Evolutionary conservation across 1,140 invertebrate genomes (phyloP).

Genomic region (Atta colombica): DNA sequence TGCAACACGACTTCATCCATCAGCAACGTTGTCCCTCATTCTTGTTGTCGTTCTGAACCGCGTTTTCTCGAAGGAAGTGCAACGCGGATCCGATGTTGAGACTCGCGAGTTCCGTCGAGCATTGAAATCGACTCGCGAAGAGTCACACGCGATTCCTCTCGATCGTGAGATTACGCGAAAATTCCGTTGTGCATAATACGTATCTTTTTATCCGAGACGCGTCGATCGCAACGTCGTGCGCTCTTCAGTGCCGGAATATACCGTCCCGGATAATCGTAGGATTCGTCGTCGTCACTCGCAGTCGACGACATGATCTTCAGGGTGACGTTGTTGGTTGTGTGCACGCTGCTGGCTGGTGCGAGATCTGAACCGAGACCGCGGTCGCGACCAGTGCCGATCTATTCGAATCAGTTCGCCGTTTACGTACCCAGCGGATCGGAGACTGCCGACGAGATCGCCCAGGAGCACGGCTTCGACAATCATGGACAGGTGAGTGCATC

Average conservation of each 20-base stretch:
- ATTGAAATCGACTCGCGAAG: neutral
- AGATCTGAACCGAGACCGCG: slow-evolving; percentile 74
- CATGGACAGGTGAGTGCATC: slow-evolving; percentile 90
- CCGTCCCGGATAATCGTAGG: slow-evolving; percentile 2
- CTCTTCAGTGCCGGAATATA: slow-evolving; percentile 5
- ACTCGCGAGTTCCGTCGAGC: slow-evolving; percentile 1
- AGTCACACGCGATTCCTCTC: neutral
- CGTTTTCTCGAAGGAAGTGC: neutral
- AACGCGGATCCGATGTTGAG: slow-evolving; percentile 26
- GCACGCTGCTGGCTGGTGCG: slow-evolving; percentile 71
- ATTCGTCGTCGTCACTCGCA: slow-evolving; percentile 15
- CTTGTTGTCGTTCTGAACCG: neutral
- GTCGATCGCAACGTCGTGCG: neutral
- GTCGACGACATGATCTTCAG: slow-evolving; percentile 77
- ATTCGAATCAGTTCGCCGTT: slow-evolving; percentile 93
- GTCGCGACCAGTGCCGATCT: slow-evolving; percentile 86
- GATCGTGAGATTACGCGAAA: neutral
- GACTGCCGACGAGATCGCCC: slow-evolving; percentile 89
- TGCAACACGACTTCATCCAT: slow-evolving; percentile 25
- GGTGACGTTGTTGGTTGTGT: slow-evolving; percentile 74
- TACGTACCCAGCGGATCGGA: slow-evolving; percentile 89
- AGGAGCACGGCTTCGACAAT: slow-evolving; percentile 91
- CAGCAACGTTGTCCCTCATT: slow-evolving; percentile 1
- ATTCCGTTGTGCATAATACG: slow-evolving; percentile 3
- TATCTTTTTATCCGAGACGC: neutral